These are phyloP conservation scores for Triplophysa siluroides DNA, from an alignment of 2,113 vertebrate species.

Conservation along the genomic window DNA sequence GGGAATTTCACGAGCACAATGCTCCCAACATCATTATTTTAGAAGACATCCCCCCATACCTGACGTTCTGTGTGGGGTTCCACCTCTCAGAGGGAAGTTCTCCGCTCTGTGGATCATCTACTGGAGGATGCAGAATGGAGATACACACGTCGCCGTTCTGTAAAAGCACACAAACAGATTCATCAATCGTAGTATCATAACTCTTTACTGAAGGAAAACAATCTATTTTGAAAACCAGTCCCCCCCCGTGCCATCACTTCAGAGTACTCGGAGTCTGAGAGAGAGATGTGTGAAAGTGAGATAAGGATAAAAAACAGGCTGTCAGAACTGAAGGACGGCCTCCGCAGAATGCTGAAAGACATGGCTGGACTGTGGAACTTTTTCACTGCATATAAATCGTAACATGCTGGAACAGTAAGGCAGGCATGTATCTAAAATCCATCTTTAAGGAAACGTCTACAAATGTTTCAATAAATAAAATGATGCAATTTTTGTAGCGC, in stretches of 20 bases:
- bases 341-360: constrained; percentile 15
- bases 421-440: too few relatives aligned
- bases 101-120: constrained; percentile 96
- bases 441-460: too few relatives aligned
- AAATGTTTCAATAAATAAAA: too few relatives aligned
- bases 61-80: constrained; percentile 98
- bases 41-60: constrained; percentile 70
- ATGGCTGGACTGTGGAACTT: background rate
- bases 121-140: constrained; percentile 94
- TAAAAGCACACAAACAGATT: background rate
- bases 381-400: background rate
- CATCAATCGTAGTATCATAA: background rate
- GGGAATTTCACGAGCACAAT: background rate
- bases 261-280: background rate
- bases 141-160: constrained; percentile 98
- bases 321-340: constrained; percentile 27
- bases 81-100: constrained; percentile 95
- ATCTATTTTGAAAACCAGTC: background rate
- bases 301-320: background rate
- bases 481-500: too few relatives aligned
- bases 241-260: background rate
- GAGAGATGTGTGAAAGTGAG: constrained; percentile 2
- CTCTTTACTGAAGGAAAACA: background rate
- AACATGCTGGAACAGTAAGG: background rate
- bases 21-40: too few relatives aligned